Conservation (phyloP, 2,113 vertebrate genomes). For the Camelus bactrianus region DNA sequence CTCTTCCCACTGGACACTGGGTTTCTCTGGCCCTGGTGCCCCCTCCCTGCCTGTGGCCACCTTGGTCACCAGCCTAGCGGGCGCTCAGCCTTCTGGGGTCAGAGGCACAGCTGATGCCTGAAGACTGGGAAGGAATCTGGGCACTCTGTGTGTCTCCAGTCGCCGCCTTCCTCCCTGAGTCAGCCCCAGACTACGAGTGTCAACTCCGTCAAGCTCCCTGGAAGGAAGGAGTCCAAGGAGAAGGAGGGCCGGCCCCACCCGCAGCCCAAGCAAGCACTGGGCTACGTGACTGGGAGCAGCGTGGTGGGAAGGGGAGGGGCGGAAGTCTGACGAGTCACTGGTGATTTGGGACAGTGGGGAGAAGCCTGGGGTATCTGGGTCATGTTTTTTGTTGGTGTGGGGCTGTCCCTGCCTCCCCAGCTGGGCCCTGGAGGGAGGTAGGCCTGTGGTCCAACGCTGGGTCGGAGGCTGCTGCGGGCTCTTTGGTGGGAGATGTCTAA, state of each 20-base stretch:
- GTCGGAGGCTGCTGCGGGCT: accelerated
- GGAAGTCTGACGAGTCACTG: not conserved
- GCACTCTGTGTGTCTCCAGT: not conserved
- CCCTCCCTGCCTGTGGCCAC: not conserved
- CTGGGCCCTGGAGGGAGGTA: not conserved
- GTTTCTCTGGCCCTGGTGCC: not conserved
- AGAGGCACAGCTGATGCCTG: accelerated
- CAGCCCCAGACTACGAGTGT: accelerated
- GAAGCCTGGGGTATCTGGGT: not conserved
- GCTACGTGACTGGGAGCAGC: accelerated
- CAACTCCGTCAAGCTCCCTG: not conserved
- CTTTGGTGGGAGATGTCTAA: not conserved
- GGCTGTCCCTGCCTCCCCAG: no score
- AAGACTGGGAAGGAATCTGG: not conserved
- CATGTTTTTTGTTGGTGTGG: not conserved
- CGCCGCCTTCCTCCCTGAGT: not conserved
- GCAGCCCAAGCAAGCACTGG: accelerated
- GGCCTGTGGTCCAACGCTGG: not conserved
- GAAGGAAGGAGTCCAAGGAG: not conserved
- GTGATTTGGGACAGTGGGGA: not conserved
- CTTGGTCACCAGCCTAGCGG: accelerated
- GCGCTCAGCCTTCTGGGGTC: not conserved
- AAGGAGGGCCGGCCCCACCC: accelerated
- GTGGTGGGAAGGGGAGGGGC: accelerated
- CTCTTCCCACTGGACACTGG: not conserved